A percentile compares a stretch with the other conserved stretches of the same genome.
Evolutionary conservation across 2,113 vertebrate species (phyloP).

Genomic region (Rhineura floridana): DNA sequence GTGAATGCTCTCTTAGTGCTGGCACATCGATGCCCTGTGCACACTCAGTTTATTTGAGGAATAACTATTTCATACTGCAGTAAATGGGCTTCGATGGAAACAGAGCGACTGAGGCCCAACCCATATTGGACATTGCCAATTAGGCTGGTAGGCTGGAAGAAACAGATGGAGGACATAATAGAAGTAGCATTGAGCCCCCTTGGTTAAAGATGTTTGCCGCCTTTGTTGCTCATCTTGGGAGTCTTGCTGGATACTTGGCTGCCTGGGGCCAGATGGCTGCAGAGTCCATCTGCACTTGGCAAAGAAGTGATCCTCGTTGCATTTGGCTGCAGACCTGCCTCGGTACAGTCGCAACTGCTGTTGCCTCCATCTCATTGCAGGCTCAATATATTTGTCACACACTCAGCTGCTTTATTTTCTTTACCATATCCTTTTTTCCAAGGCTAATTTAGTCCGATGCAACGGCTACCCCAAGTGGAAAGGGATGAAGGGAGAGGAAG

Average conservation of each 20-base stretch:
- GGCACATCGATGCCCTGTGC: not conserved
- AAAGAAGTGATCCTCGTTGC: not conserved
- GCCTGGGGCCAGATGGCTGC: not conserved
- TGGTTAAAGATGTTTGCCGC: not conserved
- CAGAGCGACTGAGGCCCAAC: not conserved
- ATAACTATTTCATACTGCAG: not conserved
- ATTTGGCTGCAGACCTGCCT: not conserved
- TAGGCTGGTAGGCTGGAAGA: constrained; percentile 1
- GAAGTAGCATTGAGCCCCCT: not conserved
- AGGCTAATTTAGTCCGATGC: not conserved
- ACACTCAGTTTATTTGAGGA: not conserved
- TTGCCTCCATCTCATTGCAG: not conserved
- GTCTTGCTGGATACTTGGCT: not conserved
- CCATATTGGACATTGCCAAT: not conserved
- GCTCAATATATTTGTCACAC: not conserved
- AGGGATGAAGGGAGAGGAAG: not conserved
- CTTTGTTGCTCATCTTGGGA: constrained; percentile 7
- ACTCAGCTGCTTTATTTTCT: not conserved
- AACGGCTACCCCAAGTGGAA: not conserved
- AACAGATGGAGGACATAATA: not conserved
- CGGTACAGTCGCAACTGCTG: not conserved
- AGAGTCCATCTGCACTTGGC: not conserved
- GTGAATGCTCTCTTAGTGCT: not conserved
- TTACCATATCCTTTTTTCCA: not conserved
- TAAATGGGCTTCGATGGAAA: not conserved